phyloP scores from a whole-genome alignment of 2,113 vertebrate genomes.

The Scomber scombrus region DNA sequence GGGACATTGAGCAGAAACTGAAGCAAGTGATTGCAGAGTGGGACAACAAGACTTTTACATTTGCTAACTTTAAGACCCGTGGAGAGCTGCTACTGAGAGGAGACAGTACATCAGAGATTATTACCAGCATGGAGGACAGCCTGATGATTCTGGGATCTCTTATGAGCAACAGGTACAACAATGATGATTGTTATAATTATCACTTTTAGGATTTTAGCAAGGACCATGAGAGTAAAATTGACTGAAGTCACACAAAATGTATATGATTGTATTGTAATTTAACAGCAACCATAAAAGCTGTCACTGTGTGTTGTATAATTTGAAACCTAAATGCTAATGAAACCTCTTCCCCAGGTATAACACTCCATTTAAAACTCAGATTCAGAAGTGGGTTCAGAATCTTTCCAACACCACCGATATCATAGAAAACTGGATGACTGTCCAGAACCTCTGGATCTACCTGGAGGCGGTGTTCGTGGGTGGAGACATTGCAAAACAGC shows the following conservation, averaged over 20 bases:
- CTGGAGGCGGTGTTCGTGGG: constrained; percentile 97
- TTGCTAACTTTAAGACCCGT: constrained; percentile 92
- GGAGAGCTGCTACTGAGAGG: constrained; percentile 95
- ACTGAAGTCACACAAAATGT: neutral
- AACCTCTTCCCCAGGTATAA: constrained; percentile 88
- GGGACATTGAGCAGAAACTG: constrained; percentile 95
- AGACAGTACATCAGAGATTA: constrained; percentile 92
- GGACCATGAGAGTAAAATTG: neutral
- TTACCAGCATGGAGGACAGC: constrained; percentile 95
- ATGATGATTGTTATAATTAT: neutral
- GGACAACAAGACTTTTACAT: constrained; percentile 91
- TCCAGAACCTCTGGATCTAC: constrained; percentile 98
- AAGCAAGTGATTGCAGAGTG: constrained; percentile 95
- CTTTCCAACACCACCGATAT: constrained; percentile 94
- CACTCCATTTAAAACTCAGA: constrained; percentile 93
- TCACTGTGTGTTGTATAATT: neutral
- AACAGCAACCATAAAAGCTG: neutral
- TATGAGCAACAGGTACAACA: constrained; percentile 92
- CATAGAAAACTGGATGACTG: constrained; percentile 97
- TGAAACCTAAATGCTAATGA: neutral
- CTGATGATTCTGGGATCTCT: constrained; percentile 94
- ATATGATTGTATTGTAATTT: neutral
- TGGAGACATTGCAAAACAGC: constrained; percentile 96
- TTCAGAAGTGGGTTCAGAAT: constrained; percentile 97
- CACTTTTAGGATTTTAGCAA: neutral